Evolutionary conservation across 2,113 vertebrate species (phyloP).

Genomic region (Gnathochromis pfefferi): DNA sequence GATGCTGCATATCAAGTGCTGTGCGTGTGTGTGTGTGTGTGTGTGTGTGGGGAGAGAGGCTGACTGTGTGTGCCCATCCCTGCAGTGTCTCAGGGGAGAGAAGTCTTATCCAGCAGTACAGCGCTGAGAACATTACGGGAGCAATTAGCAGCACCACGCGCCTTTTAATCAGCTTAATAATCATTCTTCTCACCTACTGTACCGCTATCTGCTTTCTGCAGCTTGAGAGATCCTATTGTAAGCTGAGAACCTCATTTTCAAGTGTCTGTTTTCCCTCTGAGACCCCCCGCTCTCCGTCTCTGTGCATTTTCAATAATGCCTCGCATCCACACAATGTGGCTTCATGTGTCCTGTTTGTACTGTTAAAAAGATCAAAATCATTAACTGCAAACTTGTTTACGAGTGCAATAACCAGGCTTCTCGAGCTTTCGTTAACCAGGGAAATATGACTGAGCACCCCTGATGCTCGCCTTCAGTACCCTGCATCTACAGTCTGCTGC

Average conservation of each 20-base stretch:
- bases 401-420: background rate
- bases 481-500: background rate
- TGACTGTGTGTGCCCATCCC: background rate
- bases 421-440: background rate
- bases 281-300: background rate
- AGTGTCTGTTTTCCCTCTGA: background rate
- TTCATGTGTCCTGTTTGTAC: background rate
- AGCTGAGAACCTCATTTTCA: conserved; percentile 14
- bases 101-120: conserved; percentile 16
- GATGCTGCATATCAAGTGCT: background rate
- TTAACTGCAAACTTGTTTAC: background rate
- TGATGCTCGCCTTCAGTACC: background rate
- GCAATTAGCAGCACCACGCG: conserved; percentile 46
- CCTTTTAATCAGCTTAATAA: conserved; percentile 49
- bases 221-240: conserved; percentile 15
- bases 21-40: background rate
- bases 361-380: background rate
- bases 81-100: background rate
- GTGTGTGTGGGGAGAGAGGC: background rate
- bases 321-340: background rate
- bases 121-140: conserved; percentile 26
- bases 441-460: background rate
- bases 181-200: conserved; percentile 55
- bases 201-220: conserved; percentile 16
- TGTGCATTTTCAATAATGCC: background rate